These are phyloP conservation scores for Sus scrofa DNA, from an alignment of 2,113 vertebrate genomes.

Conservation along the genomic window DNA sequence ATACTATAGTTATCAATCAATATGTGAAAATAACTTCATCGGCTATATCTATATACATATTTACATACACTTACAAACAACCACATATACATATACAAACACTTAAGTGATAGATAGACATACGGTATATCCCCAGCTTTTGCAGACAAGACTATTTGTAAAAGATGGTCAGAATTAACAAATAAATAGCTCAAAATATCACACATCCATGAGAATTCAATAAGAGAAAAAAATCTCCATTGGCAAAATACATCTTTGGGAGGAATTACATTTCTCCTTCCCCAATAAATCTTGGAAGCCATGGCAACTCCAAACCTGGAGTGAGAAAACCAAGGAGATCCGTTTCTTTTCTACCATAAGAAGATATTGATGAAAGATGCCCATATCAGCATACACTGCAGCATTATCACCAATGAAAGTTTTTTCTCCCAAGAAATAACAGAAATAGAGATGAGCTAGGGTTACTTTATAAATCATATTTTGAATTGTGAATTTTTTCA, in stretches of 20 bases:
- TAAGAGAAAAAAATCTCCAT: neutral
- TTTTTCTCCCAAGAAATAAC: slow-evolving; percentile 43
- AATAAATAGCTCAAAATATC: neutral
- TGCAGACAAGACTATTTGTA: neutral
- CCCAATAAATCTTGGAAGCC: neutral
- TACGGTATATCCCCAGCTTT: neutral
- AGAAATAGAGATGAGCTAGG: slow-evolving; percentile 62
- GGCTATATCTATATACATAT: neutral
- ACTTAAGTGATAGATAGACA: neutral
- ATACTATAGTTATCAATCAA: neutral
- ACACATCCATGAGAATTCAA: neutral
- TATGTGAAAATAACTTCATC: neutral
- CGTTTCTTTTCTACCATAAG: neutral
- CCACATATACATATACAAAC: neutral
- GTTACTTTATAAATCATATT: slow-evolving; percentile 72
- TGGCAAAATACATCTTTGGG: neutral
- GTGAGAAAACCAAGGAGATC: neutral
- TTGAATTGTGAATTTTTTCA: slow-evolving; percentile 78
- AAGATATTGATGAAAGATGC: neutral
- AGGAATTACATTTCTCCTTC: neutral
- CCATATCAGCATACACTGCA: neutral
- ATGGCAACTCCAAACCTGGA: neutral
- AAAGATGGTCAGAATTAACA: slow-evolving; percentile 50
- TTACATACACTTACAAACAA: neutral
- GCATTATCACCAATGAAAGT: slow-evolving; percentile 31